Conservation (phyloP, 2,113 vertebrate genomes). For the Corythornis vintsioides region DNA sequence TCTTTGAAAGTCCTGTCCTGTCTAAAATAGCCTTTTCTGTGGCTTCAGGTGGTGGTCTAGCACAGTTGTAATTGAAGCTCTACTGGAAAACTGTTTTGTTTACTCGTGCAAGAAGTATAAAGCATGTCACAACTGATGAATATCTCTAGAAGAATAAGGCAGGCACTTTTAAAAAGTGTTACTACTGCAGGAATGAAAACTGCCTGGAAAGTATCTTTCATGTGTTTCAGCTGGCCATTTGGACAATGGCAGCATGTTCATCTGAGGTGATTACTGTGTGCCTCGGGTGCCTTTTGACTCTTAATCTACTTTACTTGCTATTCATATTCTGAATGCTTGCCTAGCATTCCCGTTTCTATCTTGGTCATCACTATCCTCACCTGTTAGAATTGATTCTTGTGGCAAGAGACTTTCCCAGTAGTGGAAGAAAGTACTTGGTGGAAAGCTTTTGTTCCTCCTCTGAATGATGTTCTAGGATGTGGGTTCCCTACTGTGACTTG, state of each 20-base stretch:
- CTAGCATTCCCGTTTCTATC: neutral
- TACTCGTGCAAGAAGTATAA: neutral
- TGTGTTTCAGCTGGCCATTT: neutral
- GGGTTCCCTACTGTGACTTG: neutral
- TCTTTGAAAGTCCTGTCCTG: neutral
- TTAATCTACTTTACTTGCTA: neutral
- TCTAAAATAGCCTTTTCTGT: neutral
- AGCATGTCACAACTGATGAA: neutral
- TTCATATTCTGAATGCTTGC: neutral
- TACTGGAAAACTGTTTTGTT: neutral
- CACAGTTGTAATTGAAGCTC: neutral
- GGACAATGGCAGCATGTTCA: neutral
- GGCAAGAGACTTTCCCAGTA: neutral
- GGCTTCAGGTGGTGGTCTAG: neutral
- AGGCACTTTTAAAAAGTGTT: neutral
- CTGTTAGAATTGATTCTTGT: neutral
- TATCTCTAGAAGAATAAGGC: neutral
- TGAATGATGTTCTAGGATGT: accelerated
- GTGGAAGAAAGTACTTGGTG: neutral
- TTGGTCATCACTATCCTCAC: neutral
- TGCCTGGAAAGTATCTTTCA: neutral
- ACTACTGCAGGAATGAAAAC: neutral
- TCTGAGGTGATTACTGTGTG: neutral
- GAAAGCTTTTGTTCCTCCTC: neutral
- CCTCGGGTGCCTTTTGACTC: neutral